Base-by-base conservation (phyloP, 2,797 vertebrate species). In the Liparis tanakae region DNA sequence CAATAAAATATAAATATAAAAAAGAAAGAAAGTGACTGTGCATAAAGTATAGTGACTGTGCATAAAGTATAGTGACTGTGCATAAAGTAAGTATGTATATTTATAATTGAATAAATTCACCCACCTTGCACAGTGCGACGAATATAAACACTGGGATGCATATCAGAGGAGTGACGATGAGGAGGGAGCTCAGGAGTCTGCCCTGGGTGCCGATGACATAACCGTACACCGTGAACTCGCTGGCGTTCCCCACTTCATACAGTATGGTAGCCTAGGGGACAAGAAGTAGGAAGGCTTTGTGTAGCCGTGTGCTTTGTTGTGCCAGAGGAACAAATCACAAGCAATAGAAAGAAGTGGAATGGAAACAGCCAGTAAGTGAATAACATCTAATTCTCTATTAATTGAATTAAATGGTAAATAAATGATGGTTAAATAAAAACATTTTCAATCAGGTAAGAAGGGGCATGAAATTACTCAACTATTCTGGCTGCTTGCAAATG, bases 101-200 rank as follows among this genome's bases (percentile, higher is more conserved):
- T 10, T 59, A 13, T 12, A 50, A 44, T 9, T n/a, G 50, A 33
- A 2, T 4, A 20, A 56, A 17, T 51, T 30, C 20, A 83, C 92
- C 81, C 68, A 94, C 95, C 87, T 43, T 85, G 10, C 0, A 79
- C 14, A 91, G 10, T 1, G 85, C 5, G n/a, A 93, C 1, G 0
- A 93, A 44, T 18, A 93, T 54, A 67, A 85, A 94, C 2, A 67
- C 3, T 1, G 94, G 94, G 81, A 95, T 92, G 79, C 92, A 95
- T 5, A 91, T 20, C 61, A 95, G 77, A 1, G 94, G 93, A 13
- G 68, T 51, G 30, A 79, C 0, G 5, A 91, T 60, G 20, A 95
- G 88, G 15, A 94, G 10, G 0, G 14, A 1, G 8, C 70, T 79
- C 6, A 94, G 0, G 0, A 0, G 0, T 0, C 1, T 0, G 8